Conservation (phyloP, 2,797 vertebrate genomes). For the Erpetoichthys calabaricus region DNA sequence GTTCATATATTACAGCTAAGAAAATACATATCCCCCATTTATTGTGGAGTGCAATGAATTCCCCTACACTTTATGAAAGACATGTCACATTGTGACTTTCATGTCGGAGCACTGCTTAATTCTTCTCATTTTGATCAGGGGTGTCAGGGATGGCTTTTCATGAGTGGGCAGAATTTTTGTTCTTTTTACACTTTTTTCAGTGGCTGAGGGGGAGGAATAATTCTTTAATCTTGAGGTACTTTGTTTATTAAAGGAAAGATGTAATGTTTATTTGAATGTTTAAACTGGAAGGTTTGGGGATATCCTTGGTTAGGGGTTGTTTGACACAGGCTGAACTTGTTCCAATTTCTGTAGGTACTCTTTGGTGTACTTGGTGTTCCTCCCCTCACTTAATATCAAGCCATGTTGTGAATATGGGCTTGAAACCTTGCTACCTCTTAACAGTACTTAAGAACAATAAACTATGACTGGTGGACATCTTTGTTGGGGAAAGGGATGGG, state of each 20-base stretch:
- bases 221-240: constrained; percentile 68
- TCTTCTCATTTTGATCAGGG: too few species aligned
- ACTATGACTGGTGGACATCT: constrained; percentile 64
- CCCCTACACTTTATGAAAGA: too few species aligned
- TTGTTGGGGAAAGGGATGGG: constrained; percentile 16
- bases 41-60: too few species aligned
- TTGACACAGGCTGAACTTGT: constrained; percentile 51
- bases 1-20: too few species aligned
- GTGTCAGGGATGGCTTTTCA: constrained; percentile 30
- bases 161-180: constrained; percentile 43
- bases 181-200: constrained; percentile 33
- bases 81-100: too few species aligned
- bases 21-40: too few species aligned
- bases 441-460: constrained; percentile 66
- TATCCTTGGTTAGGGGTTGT: constrained; percentile 44
- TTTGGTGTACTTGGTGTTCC: constrained; percentile 32
- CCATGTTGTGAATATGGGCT: constrained; percentile 52
- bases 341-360: constrained; percentile 62
- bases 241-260: constrained; percentile 62
- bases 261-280: constrained; percentile 79
- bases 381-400: constrained; percentile 46
- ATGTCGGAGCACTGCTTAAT: too few species aligned
- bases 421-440: constrained; percentile 88
- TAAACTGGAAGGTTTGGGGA: constrained; percentile 73
- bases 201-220: constrained; percentile 30